These are phyloP conservation scores for Euschistus heros DNA, from an alignment of 1,140 invertebrate species.

Conservation along the genomic window DNA sequence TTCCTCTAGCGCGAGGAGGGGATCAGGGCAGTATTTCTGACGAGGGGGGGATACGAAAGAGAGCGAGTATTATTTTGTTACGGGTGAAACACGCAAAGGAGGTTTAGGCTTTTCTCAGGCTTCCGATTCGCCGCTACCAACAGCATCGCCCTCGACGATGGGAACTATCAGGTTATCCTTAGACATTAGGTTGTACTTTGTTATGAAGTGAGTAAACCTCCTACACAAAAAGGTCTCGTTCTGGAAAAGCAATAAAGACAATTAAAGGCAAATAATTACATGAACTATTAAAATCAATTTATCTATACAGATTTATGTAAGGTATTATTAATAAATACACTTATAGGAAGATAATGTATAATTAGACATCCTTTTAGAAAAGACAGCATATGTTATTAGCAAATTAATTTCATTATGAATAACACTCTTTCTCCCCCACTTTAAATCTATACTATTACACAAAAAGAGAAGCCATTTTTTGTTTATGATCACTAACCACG, in stretches of 20 bases:
- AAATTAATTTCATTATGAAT: too few species aligned
- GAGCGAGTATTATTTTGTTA: not conserved
- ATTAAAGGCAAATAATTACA: not conserved
- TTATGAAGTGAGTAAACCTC: constrained; percentile 95
- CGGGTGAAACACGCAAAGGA: not conserved
- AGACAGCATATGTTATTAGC: too few species aligned
- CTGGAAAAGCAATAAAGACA: constrained; percentile 35
- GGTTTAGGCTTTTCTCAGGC: constrained; percentile 36
- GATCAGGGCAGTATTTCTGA: too few species aligned
- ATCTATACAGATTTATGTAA: not conserved
- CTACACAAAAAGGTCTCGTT: constrained; percentile 89
- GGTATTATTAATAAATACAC: not conserved
- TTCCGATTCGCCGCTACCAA: constrained; percentile 59
- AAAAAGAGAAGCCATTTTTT: too few species aligned
- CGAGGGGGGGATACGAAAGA: too few species aligned
- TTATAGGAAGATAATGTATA: not conserved
- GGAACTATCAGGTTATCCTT: constrained; percentile 98
- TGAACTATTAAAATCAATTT: not conserved
- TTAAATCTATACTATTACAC: too few species aligned
- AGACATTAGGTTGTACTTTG: constrained; percentile 96
- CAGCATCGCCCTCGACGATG: constrained; percentile 66
- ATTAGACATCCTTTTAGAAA: too few species aligned
- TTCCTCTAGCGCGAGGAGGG: too few species aligned
- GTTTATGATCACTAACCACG: too few species aligned
- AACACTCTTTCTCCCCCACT: too few species aligned